Base-by-base conservation (phyloP, 1,140 invertebrate species). In the Galleria mellonella region DNA sequence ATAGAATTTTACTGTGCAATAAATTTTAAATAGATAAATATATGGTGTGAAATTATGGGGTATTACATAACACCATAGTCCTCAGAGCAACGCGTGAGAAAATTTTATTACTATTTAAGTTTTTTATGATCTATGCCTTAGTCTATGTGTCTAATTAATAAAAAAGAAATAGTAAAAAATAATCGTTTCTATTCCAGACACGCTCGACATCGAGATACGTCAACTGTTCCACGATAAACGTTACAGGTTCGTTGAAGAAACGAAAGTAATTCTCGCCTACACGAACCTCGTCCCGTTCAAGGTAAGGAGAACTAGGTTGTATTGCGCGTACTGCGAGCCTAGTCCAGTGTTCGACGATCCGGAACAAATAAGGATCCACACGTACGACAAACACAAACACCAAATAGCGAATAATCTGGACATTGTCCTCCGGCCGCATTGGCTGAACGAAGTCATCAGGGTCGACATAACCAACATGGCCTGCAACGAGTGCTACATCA, bases 261-360 rank as follows among this genome's bases (percentile, higher is more conserved):
- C 79, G 0, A 67, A 70, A 43, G 63, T 37, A 0, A 58, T 82
- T 9, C 46, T 83, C 1, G 53, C 42, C 0, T 68, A 62, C 33
- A 83, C 77, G 0, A 82, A 78, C 27, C 70, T 65, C 0, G 56
- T 66, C 9, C 79, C 79, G 0, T 83, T 69, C 46, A 83, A 73
- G 46, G 67, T 66, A 0, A 70, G 65, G 39, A 43, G 62, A 0
- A 47, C 55, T 0, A 56, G 55, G 29, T 79, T 72, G 32, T 66
- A 62, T 27, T 83, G 79, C 37, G 62, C 64, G 0, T 83, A 78
- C 32, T 83, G 79, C 32, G 64, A 62, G 3, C 60, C 64, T 0
- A 60, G 64, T 0, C 55, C 63, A 1, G 58, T 49, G 0, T 82
- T 75, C 39, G 65, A 75, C 1, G 66, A 73, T 8, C 36, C 65